Base-by-base conservation (phyloP, 2,797 vertebrate genomes). In the Neosilurus mollespiculum region DNA sequence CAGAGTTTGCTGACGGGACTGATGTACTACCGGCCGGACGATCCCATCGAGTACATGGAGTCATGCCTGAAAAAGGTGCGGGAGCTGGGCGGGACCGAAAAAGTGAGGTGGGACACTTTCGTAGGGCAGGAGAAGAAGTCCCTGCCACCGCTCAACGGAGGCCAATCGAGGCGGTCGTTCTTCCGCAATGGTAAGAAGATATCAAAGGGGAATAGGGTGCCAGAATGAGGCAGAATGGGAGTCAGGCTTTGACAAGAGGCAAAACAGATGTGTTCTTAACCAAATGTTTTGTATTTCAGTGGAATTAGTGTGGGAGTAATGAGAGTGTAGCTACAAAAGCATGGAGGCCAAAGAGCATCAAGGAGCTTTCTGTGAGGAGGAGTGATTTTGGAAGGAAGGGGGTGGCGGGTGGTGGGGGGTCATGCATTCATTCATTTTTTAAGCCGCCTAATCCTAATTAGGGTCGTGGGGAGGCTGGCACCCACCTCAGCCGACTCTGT, bases 31-130 rank as follows among this genome's bases (percentile, higher is more conserved):
- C 97, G 96, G 69, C 98, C 98, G 0, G 98, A 99, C 82, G 97
- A 99, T 91, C 98, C 98, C n/a, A 89, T 98, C 69, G 97, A 98
- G 78, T 99, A 97, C 93, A 90, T 99, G 92, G 97, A 99, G 93
- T 92, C 90, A 85, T 99, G 98, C 89, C 93, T 99, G 90, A 97
- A 97, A 90, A 98, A 97, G 92, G 97, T 95, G 53, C 94, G 94
- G 87, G 98, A 99, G 88, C 92, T 99, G 3, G 98, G 98, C 14
- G 98, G 98, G 69, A 88, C 96, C 24, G 97, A 99, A 75, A 97
- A 96, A 89, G 97, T 99, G 84, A 95, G 97, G 82, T 99, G 98
- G 98, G 98, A 99, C 84, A 98, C 97, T 10, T 99, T 99, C 73
- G 96, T 99, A 85, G 96, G 96, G 83, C 97, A 97, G 87, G 98